phyloP scores from a whole-genome alignment of 2,113 vertebrate species.

The Perca flavescens region DNA sequence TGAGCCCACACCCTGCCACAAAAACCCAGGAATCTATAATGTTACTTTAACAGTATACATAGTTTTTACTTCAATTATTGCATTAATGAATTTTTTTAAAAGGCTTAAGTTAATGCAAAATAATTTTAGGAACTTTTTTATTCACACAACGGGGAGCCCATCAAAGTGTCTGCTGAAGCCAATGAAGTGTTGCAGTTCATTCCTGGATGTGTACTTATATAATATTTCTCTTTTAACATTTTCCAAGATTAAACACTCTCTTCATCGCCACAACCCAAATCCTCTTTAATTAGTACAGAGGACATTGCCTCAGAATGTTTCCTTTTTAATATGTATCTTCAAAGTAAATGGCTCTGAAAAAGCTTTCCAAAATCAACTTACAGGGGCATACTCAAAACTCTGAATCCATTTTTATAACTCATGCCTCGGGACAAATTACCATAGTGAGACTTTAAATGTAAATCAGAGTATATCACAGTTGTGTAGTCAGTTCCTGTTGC shows the following conservation, averaged over 20 bases:
- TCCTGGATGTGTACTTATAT: background rate
- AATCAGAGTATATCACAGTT: background rate
- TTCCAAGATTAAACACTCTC: slow-evolving; percentile 27
- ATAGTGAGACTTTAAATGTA: slow-evolving; percentile 23
- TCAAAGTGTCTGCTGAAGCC: background rate
- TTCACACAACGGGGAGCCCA: background rate
- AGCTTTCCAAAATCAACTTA: slow-evolving; percentile 21
- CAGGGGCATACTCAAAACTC: slow-evolving; percentile 20
- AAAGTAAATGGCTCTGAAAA: slow-evolving; percentile 46
- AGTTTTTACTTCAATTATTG: background rate
- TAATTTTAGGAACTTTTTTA: background rate
- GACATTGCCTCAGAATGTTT: slow-evolving; percentile 28
- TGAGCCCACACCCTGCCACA: background rate
- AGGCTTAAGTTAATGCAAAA: background rate
- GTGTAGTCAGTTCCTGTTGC: background rate
- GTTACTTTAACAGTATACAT: background rate
- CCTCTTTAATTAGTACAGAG: slow-evolving; percentile 38
- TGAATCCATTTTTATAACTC: slow-evolving; percentile 7
- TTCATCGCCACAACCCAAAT: slow-evolving; percentile 35
- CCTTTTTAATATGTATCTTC: slow-evolving; percentile 56
- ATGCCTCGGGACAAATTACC: slow-evolving; percentile 19
- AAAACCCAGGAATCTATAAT: background rate
- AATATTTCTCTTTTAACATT: slow-evolving; percentile 19
- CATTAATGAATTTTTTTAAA: slow-evolving; percentile 1
- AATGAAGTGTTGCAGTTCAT: background rate